These are phyloP conservation scores for Melipona beecheii DNA, from an alignment of 2,888 invertebrate species.

Conservation along the genomic window DNA sequence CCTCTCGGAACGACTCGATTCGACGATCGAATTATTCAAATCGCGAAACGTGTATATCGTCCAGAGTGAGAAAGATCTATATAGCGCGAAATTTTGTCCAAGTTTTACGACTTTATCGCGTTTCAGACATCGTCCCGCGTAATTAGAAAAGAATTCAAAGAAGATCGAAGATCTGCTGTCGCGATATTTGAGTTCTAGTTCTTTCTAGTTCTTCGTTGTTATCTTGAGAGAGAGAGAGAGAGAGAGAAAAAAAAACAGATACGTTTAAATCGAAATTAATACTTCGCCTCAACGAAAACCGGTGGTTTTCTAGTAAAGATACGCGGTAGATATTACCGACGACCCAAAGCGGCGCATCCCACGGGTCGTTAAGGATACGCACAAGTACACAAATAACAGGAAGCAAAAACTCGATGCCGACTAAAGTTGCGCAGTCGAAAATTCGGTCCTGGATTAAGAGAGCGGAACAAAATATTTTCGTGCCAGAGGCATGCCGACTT, in stretches of 20 bases:
- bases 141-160: background rate
- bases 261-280: background rate
- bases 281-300: background rate
- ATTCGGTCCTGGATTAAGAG: constrained; percentile 48
- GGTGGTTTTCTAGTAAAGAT: background rate
- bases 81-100: background rate
- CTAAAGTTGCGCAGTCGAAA: constrained; percentile 23
- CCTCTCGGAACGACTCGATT: background rate
- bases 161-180: background rate
- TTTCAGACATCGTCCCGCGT: background rate
- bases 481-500: constrained; percentile 61
- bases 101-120: background rate
- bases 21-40: constrained; percentile 13
- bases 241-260: background rate
- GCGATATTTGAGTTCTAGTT: background rate
- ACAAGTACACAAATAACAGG: constrained; percentile 12
- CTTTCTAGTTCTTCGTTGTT: no score
- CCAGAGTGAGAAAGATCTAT: background rate
- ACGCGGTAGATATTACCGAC: background rate
- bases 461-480: constrained; percentile 40
- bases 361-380: constrained; percentile 12
- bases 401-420: constrained; percentile 27
- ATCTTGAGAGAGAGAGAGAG: background rate
- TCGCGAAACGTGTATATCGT: background rate
- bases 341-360: background rate